Evolutionary conservation across 2,888 invertebrate genomes (phyloP).

Genomic region (Meiosimyza decipiens): DNA sequence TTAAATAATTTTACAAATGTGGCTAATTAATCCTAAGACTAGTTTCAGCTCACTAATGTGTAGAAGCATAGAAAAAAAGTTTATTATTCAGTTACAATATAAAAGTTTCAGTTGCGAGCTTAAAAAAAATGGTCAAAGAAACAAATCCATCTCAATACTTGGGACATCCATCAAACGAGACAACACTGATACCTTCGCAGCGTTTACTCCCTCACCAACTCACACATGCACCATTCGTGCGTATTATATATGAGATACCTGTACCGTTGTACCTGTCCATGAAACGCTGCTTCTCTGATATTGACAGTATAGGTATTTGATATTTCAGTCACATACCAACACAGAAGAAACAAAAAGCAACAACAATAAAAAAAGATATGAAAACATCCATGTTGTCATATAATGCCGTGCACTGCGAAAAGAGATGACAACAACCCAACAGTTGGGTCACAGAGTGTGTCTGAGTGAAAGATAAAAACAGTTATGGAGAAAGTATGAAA

Average conservation of each 20-base stretch:
- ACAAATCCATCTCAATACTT: too few species aligned
- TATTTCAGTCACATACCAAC: constrained; percentile 65
- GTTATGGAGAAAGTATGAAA: constrained; percentile 21
- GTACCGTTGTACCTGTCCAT: constrained; percentile 37
- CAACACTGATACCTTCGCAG: background rate
- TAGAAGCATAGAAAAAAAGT: too few species aligned
- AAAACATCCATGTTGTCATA: constrained; percentile 24
- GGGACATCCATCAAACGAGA: constrained; percentile 1
- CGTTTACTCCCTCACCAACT: too few species aligned
- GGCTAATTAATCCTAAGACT: too few species aligned
- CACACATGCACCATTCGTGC: too few species aligned
- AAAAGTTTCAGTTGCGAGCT: too few species aligned
- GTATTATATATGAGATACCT: constrained; percentile 9
- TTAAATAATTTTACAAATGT: too few species aligned
- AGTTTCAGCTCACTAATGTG: too few species aligned
- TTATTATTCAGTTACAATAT: too few species aligned
- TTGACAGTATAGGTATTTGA: constrained; percentile 55
- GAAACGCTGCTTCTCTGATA: constrained; percentile 31
- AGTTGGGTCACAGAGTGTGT: constrained; percentile 1
- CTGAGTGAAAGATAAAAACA: constrained; percentile 21
- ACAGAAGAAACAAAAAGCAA: constrained; percentile 44
- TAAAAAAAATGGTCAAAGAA: too few species aligned
- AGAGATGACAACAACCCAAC: constrained; percentile 42
- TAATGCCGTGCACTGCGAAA: constrained; percentile 39
- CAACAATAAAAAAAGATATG: constrained; percentile 40